phyloP scores from a whole-genome alignment of 1,140 invertebrate species.

The Drosophila biarmipes region DNA sequence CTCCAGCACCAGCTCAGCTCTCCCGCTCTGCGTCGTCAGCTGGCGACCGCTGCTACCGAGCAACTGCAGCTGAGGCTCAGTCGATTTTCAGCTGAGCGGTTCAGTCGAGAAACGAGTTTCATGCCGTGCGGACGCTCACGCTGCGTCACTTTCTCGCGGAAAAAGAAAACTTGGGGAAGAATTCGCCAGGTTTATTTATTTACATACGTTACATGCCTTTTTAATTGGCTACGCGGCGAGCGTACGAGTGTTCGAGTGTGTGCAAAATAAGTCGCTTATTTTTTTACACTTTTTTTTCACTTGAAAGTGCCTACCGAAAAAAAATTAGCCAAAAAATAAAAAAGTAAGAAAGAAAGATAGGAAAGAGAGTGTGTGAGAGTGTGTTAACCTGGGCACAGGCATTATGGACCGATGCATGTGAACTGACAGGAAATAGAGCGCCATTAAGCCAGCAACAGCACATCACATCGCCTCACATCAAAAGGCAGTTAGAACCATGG shows the following conservation, averaged over 20 bases:
- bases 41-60: slow-evolving; percentile 37
- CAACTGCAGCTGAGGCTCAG: slow-evolving; percentile 21
- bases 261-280: slow-evolving; percentile 10
- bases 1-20: not conserved
- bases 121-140: slow-evolving; percentile 70
- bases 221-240: slow-evolving; percentile 60
- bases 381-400: slow-evolving; percentile 35
- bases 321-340: not conserved
- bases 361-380: slow-evolving; percentile 15
- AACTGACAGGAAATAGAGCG: slow-evolving; percentile 74
- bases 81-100: slow-evolving; percentile 52
- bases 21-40: slow-evolving; percentile 14
- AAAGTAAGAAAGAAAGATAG: slow-evolving; percentile 4
- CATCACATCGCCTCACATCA: slow-evolving; percentile 19
- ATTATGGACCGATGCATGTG: slow-evolving; percentile 63
- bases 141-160: slow-evolving; percentile 40
- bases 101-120: slow-evolving; percentile 78
- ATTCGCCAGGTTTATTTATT: slow-evolving; percentile 61
- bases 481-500: slow-evolving; percentile 69
- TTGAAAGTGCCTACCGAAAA: slow-evolving; percentile 29
- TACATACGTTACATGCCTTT: slow-evolving; percentile 65
- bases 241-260: slow-evolving; percentile 29
- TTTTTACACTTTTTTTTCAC: slow-evolving; percentile 5
- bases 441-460: slow-evolving; percentile 64
- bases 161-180: slow-evolving; percentile 35